phyloP scores from a whole-genome alignment of 2,113 vertebrate species.

The Brachyistius frenatus region DNA sequence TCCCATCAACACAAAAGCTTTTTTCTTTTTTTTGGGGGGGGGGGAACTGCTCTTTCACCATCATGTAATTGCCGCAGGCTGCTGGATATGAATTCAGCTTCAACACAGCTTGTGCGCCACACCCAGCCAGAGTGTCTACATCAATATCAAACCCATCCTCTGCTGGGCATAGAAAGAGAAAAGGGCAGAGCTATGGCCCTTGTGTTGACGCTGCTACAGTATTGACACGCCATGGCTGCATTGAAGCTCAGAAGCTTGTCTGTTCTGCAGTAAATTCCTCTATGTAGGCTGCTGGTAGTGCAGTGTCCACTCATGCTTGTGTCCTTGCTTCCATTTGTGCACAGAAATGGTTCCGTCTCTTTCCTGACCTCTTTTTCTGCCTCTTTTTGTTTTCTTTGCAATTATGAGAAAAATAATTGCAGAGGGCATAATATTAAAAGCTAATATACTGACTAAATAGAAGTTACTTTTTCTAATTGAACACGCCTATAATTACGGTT shows the following conservation, averaged over 20 bases:
- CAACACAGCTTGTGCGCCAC: constrained; percentile 16
- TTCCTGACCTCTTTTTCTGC: background rate
- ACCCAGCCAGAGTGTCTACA: constrained; percentile 19
- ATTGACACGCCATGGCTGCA: background rate
- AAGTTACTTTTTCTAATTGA: constrained; percentile 32
- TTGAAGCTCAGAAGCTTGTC: background rate
- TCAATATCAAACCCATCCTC: constrained; percentile 13
- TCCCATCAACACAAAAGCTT: background rate
- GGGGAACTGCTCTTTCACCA: constrained; percentile 31
- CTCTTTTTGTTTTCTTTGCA: constrained; percentile 1
- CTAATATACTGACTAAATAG: constrained; percentile 36
- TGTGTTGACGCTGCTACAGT: constrained; percentile 7
- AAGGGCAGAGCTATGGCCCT: background rate
- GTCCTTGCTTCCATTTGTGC: constrained; percentile 2
- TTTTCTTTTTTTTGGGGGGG: constrained; percentile 4
- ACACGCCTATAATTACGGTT: constrained; percentile 20
- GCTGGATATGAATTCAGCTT: constrained; percentile 40
- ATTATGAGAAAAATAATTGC: constrained; percentile 31
- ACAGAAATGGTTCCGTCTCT: background rate
- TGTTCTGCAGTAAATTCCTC: background rate
- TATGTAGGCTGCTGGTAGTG: too few species aligned
- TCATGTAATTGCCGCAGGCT: constrained; percentile 34
- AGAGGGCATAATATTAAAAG: constrained; percentile 29
- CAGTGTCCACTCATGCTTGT: background rate
- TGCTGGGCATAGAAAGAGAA: constrained; percentile 8